These are phyloP conservation scores for Bombus ignitus DNA, from an alignment of 1,140 invertebrate genomes.

Conservation along the genomic window DNA sequence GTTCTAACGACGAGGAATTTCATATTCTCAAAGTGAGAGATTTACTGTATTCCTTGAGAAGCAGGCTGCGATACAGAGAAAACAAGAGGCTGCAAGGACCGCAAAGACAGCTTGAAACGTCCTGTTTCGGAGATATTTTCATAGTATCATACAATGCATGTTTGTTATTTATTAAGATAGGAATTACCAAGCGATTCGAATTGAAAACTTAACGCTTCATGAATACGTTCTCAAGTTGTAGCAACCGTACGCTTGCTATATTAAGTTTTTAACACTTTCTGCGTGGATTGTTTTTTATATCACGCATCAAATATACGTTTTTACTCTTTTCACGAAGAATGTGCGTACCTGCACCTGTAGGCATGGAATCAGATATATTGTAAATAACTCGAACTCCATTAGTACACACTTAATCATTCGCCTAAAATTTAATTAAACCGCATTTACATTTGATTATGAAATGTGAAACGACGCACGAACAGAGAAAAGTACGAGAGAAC, in stretches of 20 bases:
- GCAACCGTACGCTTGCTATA: neutral
- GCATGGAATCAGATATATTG: no score
- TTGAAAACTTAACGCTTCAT: neutral
- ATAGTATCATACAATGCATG: neutral
- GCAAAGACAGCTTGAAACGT: constrained; percentile 9
- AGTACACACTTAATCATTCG: no score
- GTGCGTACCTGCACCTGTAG: no score
- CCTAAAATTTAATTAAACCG: neutral
- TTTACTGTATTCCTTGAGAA: constrained; percentile 56
- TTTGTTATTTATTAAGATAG: constrained; percentile 19
- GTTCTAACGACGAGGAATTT: constrained; percentile 62
- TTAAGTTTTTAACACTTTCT: neutral
- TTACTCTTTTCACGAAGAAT: neutral
- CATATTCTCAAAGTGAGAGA: constrained; percentile 71
- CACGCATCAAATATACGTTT: neutral
- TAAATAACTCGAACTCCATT: no score
- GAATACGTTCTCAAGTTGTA: neutral
- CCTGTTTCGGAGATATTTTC: neutral
- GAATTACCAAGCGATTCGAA: neutral
- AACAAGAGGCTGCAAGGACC: neutral
- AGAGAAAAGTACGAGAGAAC: neutral
- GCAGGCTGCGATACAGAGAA: neutral
- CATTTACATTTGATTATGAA: neutral
- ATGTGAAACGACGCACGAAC: neutral
- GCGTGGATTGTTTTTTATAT: neutral